Evolutionary conservation across 1,140 invertebrate genomes (phyloP).

Genomic region (Tachypleus tridentatus): DNA sequence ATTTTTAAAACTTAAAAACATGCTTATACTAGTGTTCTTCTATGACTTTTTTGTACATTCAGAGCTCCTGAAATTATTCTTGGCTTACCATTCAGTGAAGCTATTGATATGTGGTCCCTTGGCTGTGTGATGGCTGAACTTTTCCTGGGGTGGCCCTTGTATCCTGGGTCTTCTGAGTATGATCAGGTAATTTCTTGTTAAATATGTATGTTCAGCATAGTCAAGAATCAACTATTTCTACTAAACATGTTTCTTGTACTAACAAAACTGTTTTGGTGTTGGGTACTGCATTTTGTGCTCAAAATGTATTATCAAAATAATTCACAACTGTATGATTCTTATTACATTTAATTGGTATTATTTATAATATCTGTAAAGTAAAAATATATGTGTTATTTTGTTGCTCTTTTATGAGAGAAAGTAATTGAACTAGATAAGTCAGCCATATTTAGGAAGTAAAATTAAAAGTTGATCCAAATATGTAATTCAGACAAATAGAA

Average conservation of each 20-base stretch:
- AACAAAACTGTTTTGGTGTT: too few relatives aligned
- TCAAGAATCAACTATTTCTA: neutral
- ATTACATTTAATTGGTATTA: too few relatives aligned
- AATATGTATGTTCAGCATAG: neutral
- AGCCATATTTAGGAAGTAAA: too few relatives aligned
- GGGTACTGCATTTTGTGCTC: too few relatives aligned
- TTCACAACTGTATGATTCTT: neutral
- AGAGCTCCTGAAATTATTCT: conserved; percentile 97
- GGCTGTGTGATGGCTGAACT: conserved; percentile 98
- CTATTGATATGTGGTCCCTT: conserved; percentile 99
- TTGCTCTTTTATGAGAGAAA: too few relatives aligned
- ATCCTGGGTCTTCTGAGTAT: conserved; percentile 97
- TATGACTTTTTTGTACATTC: conserved; percentile 20
- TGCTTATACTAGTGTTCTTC: neutral
- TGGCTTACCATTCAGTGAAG: conserved; percentile 94
- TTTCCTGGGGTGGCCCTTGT: conserved; percentile 98
- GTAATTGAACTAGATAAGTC: too few relatives aligned
- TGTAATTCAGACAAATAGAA: too few relatives aligned
- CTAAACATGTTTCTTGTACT: neutral
- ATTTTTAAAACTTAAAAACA: neutral
- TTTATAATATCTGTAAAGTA: too few relatives aligned
- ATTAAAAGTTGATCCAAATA: too few relatives aligned
- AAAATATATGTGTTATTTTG: too few relatives aligned
- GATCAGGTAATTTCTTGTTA: conserved; percentile 45
- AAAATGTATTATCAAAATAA: too few relatives aligned